These are phyloP conservation scores for Caretta caretta DNA, from an alignment of 2,113 vertebrate genomes.

Conservation along the genomic window DNA sequence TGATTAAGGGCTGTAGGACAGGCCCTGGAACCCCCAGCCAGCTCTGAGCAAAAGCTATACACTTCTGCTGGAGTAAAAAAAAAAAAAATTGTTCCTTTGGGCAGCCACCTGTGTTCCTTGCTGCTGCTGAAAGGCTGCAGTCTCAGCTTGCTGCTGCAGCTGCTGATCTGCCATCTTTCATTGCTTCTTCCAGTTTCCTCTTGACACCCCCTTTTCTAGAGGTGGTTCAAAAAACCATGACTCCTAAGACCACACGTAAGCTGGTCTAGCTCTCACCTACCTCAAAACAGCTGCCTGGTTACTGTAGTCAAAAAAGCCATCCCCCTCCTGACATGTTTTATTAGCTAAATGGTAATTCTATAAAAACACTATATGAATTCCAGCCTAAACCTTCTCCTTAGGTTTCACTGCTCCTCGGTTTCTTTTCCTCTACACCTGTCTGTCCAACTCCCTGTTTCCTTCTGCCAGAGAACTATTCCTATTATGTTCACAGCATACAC, in stretches of 20 bases:
- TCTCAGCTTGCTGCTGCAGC: not conserved
- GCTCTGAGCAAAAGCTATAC: not conserved
- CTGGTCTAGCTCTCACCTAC: not conserved
- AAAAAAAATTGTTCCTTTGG: not conserved
- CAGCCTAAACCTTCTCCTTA: not conserved
- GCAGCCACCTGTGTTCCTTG: not conserved
- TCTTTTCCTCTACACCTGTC: rapidly evolving
- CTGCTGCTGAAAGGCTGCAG: not conserved
- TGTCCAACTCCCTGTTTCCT: not conserved
- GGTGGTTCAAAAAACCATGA: not conserved
- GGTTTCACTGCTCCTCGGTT: not conserved
- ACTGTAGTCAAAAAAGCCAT: not conserved
- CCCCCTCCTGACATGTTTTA: not conserved
- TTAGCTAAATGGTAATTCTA: not conserved
- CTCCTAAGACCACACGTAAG: not conserved
- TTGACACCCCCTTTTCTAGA: not conserved
- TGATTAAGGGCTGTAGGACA: not conserved
- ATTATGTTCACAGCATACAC: not conserved
- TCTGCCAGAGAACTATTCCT: not conserved
- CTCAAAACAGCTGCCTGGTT: not conserved
- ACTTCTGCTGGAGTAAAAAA: not conserved
- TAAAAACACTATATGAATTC: not conserved
- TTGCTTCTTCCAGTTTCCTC: not conserved
- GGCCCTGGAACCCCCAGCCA: not conserved
- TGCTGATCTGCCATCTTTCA: slow-evolving; percentile 1